These are phyloP conservation scores for Pangasianodon hypophthalmus DNA, from an alignment of 2,113 vertebrate genomes.

Conservation along the genomic window DNA sequence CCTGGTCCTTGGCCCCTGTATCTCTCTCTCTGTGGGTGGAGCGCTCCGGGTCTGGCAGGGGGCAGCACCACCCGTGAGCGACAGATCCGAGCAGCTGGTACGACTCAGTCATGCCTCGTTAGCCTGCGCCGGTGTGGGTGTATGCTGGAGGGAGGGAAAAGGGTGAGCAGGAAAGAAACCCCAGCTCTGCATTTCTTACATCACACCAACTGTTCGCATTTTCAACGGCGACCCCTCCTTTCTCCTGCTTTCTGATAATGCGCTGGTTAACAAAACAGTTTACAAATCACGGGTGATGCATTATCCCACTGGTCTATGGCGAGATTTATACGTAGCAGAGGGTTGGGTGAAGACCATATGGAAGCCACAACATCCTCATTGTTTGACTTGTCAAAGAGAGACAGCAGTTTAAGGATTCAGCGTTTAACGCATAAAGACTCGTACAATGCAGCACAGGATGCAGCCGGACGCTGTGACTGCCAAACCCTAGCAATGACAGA, in stretches of 20 bases:
- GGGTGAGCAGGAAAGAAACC: conserved; percentile 71
- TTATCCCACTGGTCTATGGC: conserved; percentile 53
- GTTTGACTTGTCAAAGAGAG: conserved; percentile 42
- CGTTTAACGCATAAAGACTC: conserved; percentile 40
- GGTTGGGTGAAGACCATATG: conserved; percentile 55
- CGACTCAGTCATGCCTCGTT: conserved; percentile 83
- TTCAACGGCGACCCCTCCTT: conserved; percentile 67
- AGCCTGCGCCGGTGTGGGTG: conserved; percentile 74
- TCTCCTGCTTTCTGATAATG: conserved; percentile 72
- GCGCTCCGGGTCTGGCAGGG: conserved; percentile 50
- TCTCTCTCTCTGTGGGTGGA: conserved; percentile 60
- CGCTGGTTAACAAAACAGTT: conserved; percentile 87
- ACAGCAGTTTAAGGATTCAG: conserved; percentile 50
- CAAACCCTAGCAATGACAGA: neutral
- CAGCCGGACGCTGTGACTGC: conserved; percentile 8
- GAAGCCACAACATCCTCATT: conserved; percentile 49
- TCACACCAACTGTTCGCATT: conserved; percentile 91
- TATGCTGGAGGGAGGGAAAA: conserved; percentile 39
- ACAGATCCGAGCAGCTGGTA: conserved; percentile 89
- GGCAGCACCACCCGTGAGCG: conserved; percentile 70
- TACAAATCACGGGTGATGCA: conserved; percentile 77
- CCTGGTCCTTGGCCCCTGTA: neutral
- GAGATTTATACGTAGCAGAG: conserved; percentile 56
- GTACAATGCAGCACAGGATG: conserved; percentile 40
- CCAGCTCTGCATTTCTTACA: conserved; percentile 68